A percentile compares a stretch with the other conserved stretches of the same genome.
phyloP scores from a whole-genome alignment of 2,797 vertebrate genomes.

The Morus bassanus region DNA sequence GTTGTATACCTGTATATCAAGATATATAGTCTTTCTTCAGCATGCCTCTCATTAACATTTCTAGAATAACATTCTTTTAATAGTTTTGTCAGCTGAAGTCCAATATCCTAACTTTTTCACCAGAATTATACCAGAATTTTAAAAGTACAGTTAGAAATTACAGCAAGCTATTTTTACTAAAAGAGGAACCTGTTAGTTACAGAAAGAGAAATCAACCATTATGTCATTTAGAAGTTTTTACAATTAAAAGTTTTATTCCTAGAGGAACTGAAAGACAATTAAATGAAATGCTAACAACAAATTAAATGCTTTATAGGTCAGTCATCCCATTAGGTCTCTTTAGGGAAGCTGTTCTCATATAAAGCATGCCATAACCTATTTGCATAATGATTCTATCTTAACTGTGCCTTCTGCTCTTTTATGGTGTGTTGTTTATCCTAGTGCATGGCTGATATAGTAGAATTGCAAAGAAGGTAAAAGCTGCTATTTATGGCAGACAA shows the following conservation, averaged over 20 bases:
- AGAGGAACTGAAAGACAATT: slow-evolving; percentile 75
- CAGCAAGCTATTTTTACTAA: slow-evolving; percentile 30
- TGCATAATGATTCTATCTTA: slow-evolving; percentile 79
- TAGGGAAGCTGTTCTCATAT: slow-evolving; percentile 76
- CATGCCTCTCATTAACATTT: slow-evolving; percentile 40
- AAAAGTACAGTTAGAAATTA: slow-evolving; percentile 32
- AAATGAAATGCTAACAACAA: slow-evolving; percentile 78
- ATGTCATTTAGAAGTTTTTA: slow-evolving; percentile 75
- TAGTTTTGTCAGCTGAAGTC: slow-evolving; percentile 23
- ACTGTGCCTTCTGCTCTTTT: slow-evolving; percentile 78
- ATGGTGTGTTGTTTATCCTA: slow-evolving; percentile 75
- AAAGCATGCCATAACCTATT: slow-evolving; percentile 79
- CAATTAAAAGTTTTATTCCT: slow-evolving; percentile 81
- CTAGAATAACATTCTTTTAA: slow-evolving; percentile 10
- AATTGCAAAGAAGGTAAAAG: slow-evolving; percentile 62
- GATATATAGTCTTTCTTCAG: slow-evolving; percentile 10
- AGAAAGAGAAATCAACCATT: slow-evolving; percentile 72
- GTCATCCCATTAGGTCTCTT: slow-evolving; percentile 77
- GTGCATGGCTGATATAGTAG: slow-evolving; percentile 65
- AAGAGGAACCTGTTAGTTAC: slow-evolving; percentile 73
- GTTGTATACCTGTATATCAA: slow-evolving; percentile 39
- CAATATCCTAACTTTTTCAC: neutral
- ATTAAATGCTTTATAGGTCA: slow-evolving; percentile 81
- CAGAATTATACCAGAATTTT: slow-evolving; percentile 10
- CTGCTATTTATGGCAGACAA: slow-evolving; percentile 67